Evolutionary conservation across 2,113 vertebrate species (phyloP), one percentile per base, ranked within the genome.

Genomic region (Laticauda laticaudata): DNA sequence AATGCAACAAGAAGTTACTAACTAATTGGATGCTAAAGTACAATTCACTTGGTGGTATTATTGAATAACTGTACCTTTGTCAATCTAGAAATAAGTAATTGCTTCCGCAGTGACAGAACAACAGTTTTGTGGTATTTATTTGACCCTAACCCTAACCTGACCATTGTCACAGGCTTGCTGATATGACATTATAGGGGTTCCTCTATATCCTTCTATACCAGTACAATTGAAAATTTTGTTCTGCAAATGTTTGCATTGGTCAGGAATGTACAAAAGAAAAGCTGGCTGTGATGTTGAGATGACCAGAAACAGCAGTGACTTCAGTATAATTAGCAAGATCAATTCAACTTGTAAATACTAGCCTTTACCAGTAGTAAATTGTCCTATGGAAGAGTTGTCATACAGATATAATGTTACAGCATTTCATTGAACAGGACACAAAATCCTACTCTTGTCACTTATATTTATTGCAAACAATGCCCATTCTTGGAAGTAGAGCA

Each of bases 1-100:
- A 93, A 92, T 81, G 5, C 53, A 95, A 94, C 21, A 93, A 93
- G 86, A 45, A 90, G 39, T 81, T 81, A 75, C n/a, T 0, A 4
- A 34, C 81, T 56, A 57, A 81, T 43, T 43, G 18, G 75, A 21
- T 43, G 88, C 64, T 69, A 54, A 0, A 0, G 61, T 75, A 45
- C 15, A 26, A 43, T 0, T 34, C 59, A 92, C 24, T 88, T 59
- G 87, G 90, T 56, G 89, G 89, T 91, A 69, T 92, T 90, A 21
- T 34, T 61, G 89, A 93, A 54, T 34, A 4, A 4, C 69, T 90
- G 88, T 4, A 45, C 88, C 14, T 88, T 89, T 93, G 92, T 29
- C 11, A n/a, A 93, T 54, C 56, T 48, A 43, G 12, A 92, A 23
- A 64, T 88, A 92, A 57, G 57, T 43, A 54, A 39, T 86, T 89